Evolutionary conservation across 2,113 vertebrate genomes (phyloP).

Genomic region (Urocynchramus pylzowi): DNA sequence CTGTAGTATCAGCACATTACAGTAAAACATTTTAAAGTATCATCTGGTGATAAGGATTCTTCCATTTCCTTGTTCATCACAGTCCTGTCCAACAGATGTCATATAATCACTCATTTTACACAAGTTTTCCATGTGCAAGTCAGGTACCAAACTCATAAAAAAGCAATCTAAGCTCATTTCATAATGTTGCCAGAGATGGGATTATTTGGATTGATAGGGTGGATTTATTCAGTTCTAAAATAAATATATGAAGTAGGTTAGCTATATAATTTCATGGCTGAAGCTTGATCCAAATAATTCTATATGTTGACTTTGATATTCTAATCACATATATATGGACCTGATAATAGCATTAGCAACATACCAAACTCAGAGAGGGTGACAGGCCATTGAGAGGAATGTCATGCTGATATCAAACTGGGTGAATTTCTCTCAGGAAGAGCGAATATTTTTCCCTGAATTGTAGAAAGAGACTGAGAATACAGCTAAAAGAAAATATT

Average conservation of each 20-base stretch:
- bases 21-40: not conserved
- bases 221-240: not conserved
- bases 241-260: not conserved
- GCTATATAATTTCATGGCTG: not conserved
- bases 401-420: not conserved
- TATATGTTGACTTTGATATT: not conserved
- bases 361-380: not conserved
- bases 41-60: not conserved
- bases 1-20: not conserved
- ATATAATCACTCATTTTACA: not conserved
- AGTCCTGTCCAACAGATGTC: not conserved
- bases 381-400: not conserved
- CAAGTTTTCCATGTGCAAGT: not conserved
- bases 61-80: not conserved
- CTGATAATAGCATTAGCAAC: not conserved
- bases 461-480: not conserved
- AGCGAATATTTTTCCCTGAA: not conserved
- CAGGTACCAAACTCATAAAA: not conserved
- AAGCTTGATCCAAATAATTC: not conserved
- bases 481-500: not conserved
- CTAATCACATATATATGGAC: fast-evolving
- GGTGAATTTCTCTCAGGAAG: not conserved
- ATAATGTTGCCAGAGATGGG: not conserved
- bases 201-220: not conserved
- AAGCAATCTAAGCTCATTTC: not conserved